Conservation (phyloP, 2,888 invertebrate genomes). For the Athripsodes cinereus region DNA sequence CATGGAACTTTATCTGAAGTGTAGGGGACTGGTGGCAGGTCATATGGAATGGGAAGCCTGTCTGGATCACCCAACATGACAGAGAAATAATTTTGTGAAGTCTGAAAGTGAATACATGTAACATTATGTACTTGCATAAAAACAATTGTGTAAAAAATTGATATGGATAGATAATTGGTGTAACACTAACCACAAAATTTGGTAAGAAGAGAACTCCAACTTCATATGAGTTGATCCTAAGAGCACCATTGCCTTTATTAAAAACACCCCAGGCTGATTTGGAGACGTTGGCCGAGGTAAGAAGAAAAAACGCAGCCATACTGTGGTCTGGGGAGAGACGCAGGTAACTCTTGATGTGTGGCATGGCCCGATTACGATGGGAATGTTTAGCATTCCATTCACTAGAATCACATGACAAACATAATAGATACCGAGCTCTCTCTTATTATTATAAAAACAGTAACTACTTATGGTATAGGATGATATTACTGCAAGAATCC, state of each 20-base stretch:
- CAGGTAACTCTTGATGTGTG: constrained; percentile 90
- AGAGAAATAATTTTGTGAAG: constrained; percentile 55
- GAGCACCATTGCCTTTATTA: constrained; percentile 52
- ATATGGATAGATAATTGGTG: too few species aligned
- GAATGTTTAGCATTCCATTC: constrained; percentile 76
- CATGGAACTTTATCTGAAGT: constrained; percentile 63
- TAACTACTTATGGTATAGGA: too few species aligned
- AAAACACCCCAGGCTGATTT: constrained; percentile 93
- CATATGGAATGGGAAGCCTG: constrained; percentile 68
- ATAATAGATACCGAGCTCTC: too few species aligned
- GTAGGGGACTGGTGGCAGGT: constrained; percentile 73
- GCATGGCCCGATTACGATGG: constrained; percentile 77
- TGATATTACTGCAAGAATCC: constrained; percentile 61
- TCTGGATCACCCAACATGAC: constrained; percentile 38
- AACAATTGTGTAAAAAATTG: too few species aligned
- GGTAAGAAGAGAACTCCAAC: constrained; percentile 87
- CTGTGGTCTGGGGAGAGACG: constrained; percentile 63
- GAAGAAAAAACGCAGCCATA: constrained; percentile 73
- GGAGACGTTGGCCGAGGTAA: constrained; percentile 93
- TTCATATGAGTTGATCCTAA: constrained; percentile 81
- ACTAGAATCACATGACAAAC: constrained; percentile 39
- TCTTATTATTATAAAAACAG: too few species aligned
- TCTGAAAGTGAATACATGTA: constrained; percentile 52
- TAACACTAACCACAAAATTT: constrained; percentile 68
- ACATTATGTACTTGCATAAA: too few species aligned